A percentile compares a stretch with the other conserved stretches of the same genome.
These are phyloP conservation scores for Aspidapion aeneum DNA, from an alignment of 2,888 invertebrate genomes.

Conservation along the genomic window DNA sequence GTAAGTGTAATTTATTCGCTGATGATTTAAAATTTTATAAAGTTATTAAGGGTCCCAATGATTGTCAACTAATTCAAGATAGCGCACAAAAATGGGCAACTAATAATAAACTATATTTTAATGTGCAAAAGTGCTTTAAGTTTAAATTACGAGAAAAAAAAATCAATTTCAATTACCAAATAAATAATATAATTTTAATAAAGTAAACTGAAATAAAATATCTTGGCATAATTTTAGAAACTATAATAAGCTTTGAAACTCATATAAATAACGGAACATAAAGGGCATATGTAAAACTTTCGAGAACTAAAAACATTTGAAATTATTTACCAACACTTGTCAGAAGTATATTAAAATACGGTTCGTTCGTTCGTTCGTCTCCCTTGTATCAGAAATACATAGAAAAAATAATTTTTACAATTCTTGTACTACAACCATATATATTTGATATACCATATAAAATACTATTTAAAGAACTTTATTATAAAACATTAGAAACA, in stretches of 20 bases:
- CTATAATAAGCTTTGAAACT: conserved; percentile 11
- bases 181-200: conserved; percentile 10
- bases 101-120: neutral
- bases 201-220: conserved; percentile 5
- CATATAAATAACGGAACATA: conserved; percentile 5
- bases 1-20: neutral
- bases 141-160: no score
- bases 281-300: no score
- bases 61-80: neutral
- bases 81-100: neutral
- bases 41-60: neutral
- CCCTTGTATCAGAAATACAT: conserved; percentile 7
- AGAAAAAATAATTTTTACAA: conserved; percentile 9
- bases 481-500: neutral
- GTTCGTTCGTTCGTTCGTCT: conserved; percentile 6
- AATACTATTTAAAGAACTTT: neutral
- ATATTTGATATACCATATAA: neutral
- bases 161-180: conserved; percentile 2
- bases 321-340: neutral
- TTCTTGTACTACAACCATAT: conserved; percentile 2
- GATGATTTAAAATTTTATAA: conserved; percentile 3
- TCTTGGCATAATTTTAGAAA: conserved; percentile 12
- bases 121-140: conserved; percentile 7
- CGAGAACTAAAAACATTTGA: neutral
- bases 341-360: conserved; percentile 9